These are phyloP conservation scores for Microtus richardsoni DNA, from an alignment of 2,113 vertebrate genomes.

Conservation along the genomic window DNA sequence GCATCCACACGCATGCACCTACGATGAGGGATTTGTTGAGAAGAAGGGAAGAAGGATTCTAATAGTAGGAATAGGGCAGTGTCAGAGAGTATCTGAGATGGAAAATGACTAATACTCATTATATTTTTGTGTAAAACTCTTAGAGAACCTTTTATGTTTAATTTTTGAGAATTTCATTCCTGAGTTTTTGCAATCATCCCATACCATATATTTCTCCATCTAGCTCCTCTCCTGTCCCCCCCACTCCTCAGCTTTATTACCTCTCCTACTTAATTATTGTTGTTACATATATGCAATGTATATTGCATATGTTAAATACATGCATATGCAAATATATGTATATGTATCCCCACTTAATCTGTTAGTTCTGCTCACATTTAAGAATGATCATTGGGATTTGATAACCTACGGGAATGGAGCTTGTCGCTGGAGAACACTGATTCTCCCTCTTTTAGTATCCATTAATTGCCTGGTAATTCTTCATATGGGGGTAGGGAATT, in stretches of 20 bases:
- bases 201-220: neutral
- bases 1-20: neutral
- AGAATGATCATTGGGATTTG: neutral
- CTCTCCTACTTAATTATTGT: neutral
- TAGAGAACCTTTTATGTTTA: neutral
- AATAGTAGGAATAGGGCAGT: neutral
- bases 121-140: neutral
- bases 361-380: neutral
- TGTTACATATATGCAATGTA: neutral
- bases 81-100: neutral
- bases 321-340: neutral
- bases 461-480: neutral
- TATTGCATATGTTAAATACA: neutral
- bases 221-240: neutral
- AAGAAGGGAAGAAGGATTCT: neutral
- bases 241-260: neutral
- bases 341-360: neutral
- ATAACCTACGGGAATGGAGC: neutral
- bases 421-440: neutral
- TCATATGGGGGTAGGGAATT: neutral
- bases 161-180: neutral
- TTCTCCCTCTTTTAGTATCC: neutral
- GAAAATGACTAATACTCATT: neutral
- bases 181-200: neutral
- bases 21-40: neutral